phyloP scores from a whole-genome alignment of 2,113 vertebrate species.

The Tretioscincus oriximinensis region DNA sequence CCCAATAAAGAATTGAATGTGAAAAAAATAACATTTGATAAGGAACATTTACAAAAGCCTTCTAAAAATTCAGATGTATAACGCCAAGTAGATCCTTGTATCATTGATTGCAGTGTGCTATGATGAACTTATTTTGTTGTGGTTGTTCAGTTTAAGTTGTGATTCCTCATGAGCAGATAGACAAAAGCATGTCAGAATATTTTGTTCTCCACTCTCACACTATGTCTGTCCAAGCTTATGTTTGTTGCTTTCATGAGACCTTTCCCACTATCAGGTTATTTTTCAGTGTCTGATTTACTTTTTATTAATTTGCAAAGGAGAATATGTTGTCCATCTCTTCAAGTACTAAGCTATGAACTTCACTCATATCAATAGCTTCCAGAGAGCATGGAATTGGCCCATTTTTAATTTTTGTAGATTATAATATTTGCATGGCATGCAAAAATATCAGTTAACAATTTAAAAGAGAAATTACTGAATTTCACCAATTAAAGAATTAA shows the following conservation, averaged over 20 bases:
- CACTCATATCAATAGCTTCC: background rate
- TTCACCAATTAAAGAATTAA: background rate
- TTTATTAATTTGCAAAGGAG: background rate
- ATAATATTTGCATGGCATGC: background rate
- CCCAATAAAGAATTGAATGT: too few relatives aligned
- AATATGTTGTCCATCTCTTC: background rate
- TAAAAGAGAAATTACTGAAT: background rate
- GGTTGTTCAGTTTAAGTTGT: too few relatives aligned
- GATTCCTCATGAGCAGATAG: too few relatives aligned
- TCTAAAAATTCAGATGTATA: too few relatives aligned
- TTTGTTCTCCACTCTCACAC: too few relatives aligned
- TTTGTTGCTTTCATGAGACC: too few relatives aligned
- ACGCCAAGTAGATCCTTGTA: background rate
- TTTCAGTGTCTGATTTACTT: background rate
- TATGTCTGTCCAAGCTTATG: too few relatives aligned
- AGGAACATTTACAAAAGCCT: too few relatives aligned
- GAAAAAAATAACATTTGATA: too few relatives aligned
- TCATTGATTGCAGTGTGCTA: background rate
- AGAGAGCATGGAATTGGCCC: background rate
- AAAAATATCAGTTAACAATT: background rate
- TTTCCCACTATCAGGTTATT: too few relatives aligned
- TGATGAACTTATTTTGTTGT: background rate
- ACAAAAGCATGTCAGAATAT: too few relatives aligned
- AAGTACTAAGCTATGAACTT: background rate
- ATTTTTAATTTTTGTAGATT: background rate